Percentiles rank a stretch among this genome's conserved stretches.
Conservation (phyloP, 2,888 invertebrate genomes). For the Dryobotodes eremita region DNA sequence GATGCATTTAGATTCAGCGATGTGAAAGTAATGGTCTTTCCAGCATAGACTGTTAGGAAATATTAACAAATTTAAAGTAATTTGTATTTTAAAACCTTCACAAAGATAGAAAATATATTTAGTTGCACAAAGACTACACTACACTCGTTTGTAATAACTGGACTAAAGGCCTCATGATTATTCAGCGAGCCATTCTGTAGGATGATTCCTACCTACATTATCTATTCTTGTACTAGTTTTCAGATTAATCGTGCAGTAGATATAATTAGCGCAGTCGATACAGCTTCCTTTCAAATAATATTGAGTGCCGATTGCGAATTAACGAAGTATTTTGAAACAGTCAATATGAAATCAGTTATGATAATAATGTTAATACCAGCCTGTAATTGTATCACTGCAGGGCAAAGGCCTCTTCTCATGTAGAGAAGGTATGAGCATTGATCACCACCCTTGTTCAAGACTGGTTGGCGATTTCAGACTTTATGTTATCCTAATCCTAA, state of each 20-base stretch:
- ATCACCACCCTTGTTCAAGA: too few species aligned
- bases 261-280: not conserved
- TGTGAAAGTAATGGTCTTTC: not conserved
- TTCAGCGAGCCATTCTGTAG: too few species aligned
- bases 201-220: too few species aligned
- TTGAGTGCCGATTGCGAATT: not conserved
- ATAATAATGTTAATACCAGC: too few species aligned
- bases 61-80: not conserved
- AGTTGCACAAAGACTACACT: not conserved
- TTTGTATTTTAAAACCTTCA: not conserved
- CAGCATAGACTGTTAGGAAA: not conserved
- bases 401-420: too few species aligned
- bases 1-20: constrained; percentile 6
- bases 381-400: too few species aligned
- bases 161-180: too few species aligned
- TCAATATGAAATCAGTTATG: too few species aligned
- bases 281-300: not conserved
- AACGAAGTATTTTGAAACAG: not conserved
- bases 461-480: too few species aligned
- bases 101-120: not conserved
- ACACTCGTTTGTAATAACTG: too few species aligned
- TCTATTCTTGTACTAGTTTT: not conserved
- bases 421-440: too few species aligned
- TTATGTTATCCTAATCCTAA: too few species aligned
- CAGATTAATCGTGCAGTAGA: not conserved